Percentiles rank a stretch among this genome's conserved stretches.
Conservation (phyloP, 2,888 invertebrate genomes). For the Cheilosia impressa region DNA sequence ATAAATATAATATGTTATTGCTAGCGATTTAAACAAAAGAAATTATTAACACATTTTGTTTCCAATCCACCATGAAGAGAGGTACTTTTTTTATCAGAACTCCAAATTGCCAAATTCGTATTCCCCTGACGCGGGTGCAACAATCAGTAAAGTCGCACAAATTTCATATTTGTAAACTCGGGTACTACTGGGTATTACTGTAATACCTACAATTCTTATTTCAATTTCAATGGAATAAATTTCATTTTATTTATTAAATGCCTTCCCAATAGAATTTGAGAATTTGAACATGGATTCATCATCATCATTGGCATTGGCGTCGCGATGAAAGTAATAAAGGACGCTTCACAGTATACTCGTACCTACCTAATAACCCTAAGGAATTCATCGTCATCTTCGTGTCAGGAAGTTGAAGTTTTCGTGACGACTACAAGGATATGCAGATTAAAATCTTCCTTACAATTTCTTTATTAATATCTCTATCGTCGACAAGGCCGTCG, state of each 20-base stretch:
- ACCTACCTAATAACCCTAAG: slow-evolving; percentile 52
- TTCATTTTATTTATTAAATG: neutral
- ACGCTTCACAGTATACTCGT: neutral
- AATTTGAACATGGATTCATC: slow-evolving; percentile 10
- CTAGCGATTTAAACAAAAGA: too few species aligned
- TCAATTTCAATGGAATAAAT: too few species aligned
- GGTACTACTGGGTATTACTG: too few species aligned
- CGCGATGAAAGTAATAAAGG: slow-evolving; percentile 16
- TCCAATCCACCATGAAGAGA: too few species aligned
- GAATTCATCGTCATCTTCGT: slow-evolving; percentile 58
- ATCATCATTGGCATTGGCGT: slow-evolving; percentile 13
- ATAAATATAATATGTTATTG: too few species aligned
- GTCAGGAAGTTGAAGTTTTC: slow-evolving; percentile 60
- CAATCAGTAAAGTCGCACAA: too few species aligned
- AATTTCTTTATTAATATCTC: slow-evolving; percentile 63
- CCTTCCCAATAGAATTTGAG: neutral
- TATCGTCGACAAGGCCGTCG: neutral
- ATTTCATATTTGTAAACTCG: too few species aligned
- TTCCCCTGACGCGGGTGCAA: too few species aligned
- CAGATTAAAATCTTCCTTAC: slow-evolving; percentile 70
- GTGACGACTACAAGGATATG: slow-evolving; percentile 67
- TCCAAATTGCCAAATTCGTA: too few species aligned
- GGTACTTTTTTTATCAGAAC: too few species aligned
- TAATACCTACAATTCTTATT: too few species aligned
- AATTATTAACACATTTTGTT: too few species aligned